phyloP scores from a whole-genome alignment of 2,797 vertebrate species.

The Pseudochromis fuscus region DNA sequence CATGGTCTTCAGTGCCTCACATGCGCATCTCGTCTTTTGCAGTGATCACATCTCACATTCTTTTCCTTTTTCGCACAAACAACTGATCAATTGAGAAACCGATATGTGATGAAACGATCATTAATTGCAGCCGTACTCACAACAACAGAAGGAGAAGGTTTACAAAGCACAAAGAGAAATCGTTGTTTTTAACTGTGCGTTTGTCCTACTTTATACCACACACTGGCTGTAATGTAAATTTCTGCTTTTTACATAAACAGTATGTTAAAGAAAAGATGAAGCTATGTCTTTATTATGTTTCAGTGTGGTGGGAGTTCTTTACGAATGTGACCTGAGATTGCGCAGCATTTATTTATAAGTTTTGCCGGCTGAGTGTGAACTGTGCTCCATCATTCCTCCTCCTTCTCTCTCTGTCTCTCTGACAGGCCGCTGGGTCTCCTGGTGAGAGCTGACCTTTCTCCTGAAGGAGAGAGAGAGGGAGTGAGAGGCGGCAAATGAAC shows the following conservation, averaged over 20 bases:
- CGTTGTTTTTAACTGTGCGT: neutral
- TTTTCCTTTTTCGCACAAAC: too few species aligned
- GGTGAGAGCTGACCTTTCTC: conserved; percentile 83
- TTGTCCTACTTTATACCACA: too few species aligned
- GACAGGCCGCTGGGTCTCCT: conserved; percentile 72
- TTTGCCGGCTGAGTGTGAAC: conserved; percentile 31
- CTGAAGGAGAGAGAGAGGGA: conserved; percentile 63
- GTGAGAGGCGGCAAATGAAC: conserved; percentile 54
- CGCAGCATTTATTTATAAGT: conserved; percentile 37
- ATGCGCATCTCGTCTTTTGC: too few species aligned
- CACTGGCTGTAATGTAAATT: too few species aligned
- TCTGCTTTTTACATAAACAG: too few species aligned
- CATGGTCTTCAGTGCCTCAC: too few species aligned
- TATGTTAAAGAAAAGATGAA: neutral
- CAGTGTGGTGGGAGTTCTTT: neutral
- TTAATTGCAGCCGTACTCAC: too few species aligned
- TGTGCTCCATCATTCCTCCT: conserved; percentile 56
- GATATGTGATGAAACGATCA: too few species aligned
- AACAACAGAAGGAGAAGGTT: too few species aligned
- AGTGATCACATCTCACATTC: too few species aligned
- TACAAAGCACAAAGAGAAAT: too few species aligned
- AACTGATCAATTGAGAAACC: too few species aligned
- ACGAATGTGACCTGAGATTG: conserved; percentile 9
- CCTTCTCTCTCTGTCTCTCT: conserved; percentile 22
- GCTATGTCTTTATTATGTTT: neutral